phyloP scores from a whole-genome alignment of 2,888 invertebrate species.

The Lamproptera curius region DNA sequence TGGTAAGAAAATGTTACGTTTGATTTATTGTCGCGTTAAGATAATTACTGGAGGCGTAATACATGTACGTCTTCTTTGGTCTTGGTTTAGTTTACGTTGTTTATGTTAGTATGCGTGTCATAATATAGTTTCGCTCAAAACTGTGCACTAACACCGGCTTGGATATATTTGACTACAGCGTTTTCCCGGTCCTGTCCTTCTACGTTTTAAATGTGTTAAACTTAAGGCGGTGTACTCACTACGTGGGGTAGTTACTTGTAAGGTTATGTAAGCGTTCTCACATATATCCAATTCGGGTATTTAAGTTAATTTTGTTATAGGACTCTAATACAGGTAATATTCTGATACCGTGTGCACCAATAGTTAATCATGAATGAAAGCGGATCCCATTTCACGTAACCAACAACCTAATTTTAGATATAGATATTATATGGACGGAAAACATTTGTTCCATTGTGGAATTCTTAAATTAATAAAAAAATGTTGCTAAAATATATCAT shows the following conservation, averaged over 20 bases:
- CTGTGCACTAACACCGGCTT: constrained; percentile 21
- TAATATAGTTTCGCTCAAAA: constrained; percentile 18
- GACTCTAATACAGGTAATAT: constrained; percentile 54
- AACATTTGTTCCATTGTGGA: constrained; percentile 74
- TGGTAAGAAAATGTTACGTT: constrained; percentile 64
- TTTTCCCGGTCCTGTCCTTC: background rate
- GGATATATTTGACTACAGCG: constrained; percentile 17
- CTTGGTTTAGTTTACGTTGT: constrained; percentile 3
- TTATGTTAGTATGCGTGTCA: constrained; percentile 13
- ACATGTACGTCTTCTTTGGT: constrained; percentile 3
- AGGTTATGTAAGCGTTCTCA: constrained; percentile 13
- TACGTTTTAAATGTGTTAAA: background rate
- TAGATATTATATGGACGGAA: constrained; percentile 66
- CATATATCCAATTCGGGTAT: constrained; percentile 22
- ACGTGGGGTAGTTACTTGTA: constrained; percentile 8
- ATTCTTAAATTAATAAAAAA: constrained; percentile 79
- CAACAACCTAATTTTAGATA: constrained; percentile 66
- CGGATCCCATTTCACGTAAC: constrained; percentile 52
- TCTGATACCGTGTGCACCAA: constrained; percentile 56
- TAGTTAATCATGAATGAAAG: constrained; percentile 42
- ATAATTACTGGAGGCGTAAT: background rate
- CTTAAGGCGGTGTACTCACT: constrained; percentile 4
- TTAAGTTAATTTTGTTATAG: constrained; percentile 26
- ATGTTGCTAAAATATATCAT: constrained; percentile 72
- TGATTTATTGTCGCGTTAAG: constrained; percentile 42